These are phyloP conservation scores for Conus betulinus DNA, from an alignment of 1,140 invertebrate genomes.

Conservation along the genomic window DNA sequence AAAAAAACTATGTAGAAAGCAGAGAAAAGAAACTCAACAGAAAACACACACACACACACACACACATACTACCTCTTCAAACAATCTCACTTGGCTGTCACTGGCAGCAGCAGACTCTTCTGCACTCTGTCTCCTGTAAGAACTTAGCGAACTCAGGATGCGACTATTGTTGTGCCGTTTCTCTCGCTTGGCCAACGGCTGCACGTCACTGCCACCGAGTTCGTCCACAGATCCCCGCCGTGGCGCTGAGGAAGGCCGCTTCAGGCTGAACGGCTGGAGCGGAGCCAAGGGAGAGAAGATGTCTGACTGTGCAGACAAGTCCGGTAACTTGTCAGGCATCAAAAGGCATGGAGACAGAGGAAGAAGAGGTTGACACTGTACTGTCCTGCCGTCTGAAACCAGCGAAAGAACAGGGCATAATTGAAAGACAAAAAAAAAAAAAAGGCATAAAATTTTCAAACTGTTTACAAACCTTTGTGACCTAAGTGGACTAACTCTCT, in stretches of 20 bases:
- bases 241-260: conserved; percentile 35
- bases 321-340: conserved; percentile 39
- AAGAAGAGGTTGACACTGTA: conserved; percentile 37
- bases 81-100: background rate
- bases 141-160: conserved; percentile 48
- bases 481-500: too few species aligned
- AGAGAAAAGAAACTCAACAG: background rate
- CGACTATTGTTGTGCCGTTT: conserved; percentile 25
- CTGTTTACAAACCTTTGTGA: too few species aligned
- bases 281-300: conserved; percentile 21
- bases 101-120: background rate
- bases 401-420: too few species aligned
- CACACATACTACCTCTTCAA: background rate
- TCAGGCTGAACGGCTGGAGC: conserved; percentile 32
- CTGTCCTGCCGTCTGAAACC: conserved; percentile 42
- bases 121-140: background rate
- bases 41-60: background rate
- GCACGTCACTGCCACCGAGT: background rate
- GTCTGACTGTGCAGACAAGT: conserved; percentile 30
- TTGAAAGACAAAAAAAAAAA: background rate
- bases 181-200: conserved; percentile 5
- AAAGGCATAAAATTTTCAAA: background rate
- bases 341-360: conserved; percentile 36
- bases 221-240: conserved; percentile 23
- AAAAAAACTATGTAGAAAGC: background rate